A percentile compares a stretch with the other conserved stretches of the same genome.
Conservation (phyloP, 2,113 vertebrate genomes). For the Nothocercus julius region DNA sequence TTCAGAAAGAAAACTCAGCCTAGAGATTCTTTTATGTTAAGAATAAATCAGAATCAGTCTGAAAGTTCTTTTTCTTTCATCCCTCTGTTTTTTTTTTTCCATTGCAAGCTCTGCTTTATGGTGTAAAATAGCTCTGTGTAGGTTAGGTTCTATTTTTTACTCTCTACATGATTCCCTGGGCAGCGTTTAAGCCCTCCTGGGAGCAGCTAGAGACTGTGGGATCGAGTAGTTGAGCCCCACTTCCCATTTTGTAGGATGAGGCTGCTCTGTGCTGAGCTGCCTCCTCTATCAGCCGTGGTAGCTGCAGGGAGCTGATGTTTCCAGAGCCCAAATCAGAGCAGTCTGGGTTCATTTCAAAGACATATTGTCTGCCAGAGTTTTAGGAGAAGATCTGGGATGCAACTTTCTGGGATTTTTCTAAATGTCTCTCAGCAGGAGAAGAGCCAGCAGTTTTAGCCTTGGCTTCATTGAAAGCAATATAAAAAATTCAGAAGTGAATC, state of each 20-base stretch:
- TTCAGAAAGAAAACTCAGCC: not conserved
- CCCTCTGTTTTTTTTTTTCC: not conserved
- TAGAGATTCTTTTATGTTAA: not conserved
- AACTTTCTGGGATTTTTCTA: not conserved
- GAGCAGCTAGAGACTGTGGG: not conserved
- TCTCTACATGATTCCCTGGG: not conserved
- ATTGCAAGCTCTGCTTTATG: not conserved
- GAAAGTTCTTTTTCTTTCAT: not conserved
- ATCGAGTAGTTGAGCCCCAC: not conserved
- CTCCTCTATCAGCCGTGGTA: accelerated
- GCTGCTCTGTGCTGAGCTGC: accelerated
- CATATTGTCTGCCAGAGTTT: not conserved
- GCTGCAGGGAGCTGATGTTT: not conserved
- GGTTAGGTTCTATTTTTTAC: constrained; percentile 2
- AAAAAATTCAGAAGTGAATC: not conserved
- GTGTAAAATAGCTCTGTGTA: not conserved
- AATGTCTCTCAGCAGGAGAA: not conserved
- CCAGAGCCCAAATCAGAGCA: not conserved
- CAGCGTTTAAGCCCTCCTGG: not conserved
- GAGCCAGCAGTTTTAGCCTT: not conserved
- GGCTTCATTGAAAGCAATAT: not conserved
- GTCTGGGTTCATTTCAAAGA: not conserved
- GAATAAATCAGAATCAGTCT: not conserved
- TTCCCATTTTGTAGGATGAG: accelerated
- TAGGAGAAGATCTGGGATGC: not conserved